Conservation (phyloP, 2,797 vertebrate genomes). For the Morelia viridis region DNA sequence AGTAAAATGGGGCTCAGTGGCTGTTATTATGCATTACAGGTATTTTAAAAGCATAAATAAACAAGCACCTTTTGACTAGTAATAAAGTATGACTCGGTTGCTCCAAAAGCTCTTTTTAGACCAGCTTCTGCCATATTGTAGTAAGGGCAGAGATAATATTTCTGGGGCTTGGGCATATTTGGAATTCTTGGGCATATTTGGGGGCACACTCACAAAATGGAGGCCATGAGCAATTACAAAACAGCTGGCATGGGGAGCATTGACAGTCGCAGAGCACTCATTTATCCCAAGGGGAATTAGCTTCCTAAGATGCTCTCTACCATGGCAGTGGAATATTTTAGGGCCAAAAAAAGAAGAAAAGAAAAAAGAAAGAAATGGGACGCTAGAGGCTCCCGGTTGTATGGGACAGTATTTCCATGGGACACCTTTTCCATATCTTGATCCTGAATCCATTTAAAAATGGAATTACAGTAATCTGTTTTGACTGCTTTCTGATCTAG, state of each 20-base stretch:
- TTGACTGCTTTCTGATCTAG: background rate
- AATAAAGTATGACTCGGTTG: constrained; percentile 47
- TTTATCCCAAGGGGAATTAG: background rate
- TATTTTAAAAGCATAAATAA: constrained; percentile 46
- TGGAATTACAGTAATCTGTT: background rate
- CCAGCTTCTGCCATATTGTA: background rate
- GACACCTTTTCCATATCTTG: background rate
- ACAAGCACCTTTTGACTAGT: constrained; percentile 56
- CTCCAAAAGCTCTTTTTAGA: constrained; percentile 41
- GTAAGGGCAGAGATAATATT: background rate
- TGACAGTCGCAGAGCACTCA: background rate
- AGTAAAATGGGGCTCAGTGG: constrained; percentile 48
- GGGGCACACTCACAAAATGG: background rate
- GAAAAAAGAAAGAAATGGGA: background rate
- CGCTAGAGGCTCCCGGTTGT: background rate
- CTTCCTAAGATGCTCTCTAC: too few species aligned
- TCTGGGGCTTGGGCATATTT: background rate
- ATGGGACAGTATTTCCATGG: background rate
- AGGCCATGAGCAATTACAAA: background rate
- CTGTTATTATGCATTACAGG: constrained; percentile 33
- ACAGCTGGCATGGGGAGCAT: background rate
- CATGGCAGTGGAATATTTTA: background rate
- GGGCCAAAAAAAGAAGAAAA: background rate
- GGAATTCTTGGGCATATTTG: background rate
- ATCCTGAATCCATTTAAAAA: background rate